Percentiles rank a stretch among this genome's conserved stretches.
Conservation (phyloP, 1,140 invertebrate genomes). For the Vanessa tameamea region DNA sequence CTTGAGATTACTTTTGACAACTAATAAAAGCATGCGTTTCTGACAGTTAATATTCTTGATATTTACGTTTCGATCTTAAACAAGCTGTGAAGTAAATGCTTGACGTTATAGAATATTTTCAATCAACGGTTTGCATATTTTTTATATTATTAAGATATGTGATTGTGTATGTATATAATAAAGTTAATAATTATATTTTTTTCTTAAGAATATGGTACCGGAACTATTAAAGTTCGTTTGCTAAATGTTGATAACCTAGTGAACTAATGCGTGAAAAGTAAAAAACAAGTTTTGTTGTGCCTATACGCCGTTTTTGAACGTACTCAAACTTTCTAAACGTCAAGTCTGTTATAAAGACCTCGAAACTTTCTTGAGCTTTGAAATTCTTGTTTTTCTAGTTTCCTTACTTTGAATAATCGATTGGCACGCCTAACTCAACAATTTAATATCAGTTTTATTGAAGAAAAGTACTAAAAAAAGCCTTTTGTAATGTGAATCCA, state of each 20-base stretch:
- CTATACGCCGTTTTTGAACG: conserved; percentile 55
- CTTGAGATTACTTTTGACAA: neutral
- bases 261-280: conserved; percentile 37
- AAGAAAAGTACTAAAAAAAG: conserved; percentile 16
- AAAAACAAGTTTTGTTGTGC: conserved; percentile 50
- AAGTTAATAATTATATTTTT: too few relatives aligned
- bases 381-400: conserved; percentile 75
- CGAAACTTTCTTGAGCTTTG: conserved; percentile 67
- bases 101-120: neutral
- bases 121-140: neutral
- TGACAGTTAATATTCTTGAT: neutral
- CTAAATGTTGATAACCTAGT: too few relatives aligned
- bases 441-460: conserved; percentile 19
- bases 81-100: neutral
- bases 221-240: too few relatives aligned
- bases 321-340: conserved; percentile 76
- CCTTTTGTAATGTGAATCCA: conserved; percentile 10
- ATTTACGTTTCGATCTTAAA: neutral
- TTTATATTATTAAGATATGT: too few relatives aligned
- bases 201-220: too few relatives aligned
- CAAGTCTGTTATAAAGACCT: conserved; percentile 67
- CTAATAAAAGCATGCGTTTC: neutral
- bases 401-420: conserved; percentile 41
- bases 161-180: too few relatives aligned
- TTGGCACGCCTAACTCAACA: conserved; percentile 16